Conservation (phyloP, 2,113 vertebrate genomes). For the Thymallus thymallus region DNA sequence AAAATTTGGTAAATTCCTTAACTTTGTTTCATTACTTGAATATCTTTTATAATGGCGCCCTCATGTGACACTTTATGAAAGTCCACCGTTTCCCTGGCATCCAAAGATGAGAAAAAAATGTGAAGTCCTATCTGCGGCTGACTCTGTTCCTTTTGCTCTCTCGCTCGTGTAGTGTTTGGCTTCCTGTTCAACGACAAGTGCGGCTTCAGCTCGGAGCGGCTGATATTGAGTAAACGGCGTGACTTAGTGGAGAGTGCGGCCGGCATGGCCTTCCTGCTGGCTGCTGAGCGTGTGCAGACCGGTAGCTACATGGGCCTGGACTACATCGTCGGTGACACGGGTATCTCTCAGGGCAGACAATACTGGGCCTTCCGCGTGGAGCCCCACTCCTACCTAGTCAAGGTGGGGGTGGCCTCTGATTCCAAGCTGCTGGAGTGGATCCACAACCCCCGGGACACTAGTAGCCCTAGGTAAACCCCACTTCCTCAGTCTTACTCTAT, state of each 20-base stretch:
- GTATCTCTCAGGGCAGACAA: slow-evolving; percentile 88
- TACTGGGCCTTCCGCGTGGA: slow-evolving; percentile 94
- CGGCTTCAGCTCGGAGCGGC: slow-evolving; percentile 86
- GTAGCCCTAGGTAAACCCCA: slow-evolving; percentile 85
- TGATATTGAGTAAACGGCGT: slow-evolving; percentile 80
- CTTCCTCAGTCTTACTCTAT: not conserved
- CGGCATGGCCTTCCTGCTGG: slow-evolving; percentile 83
- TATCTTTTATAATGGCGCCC: too few species aligned
- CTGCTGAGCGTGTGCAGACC: slow-evolving; percentile 86
- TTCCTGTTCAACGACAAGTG: slow-evolving; percentile 96
- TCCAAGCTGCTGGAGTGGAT: slow-evolving; percentile 92
- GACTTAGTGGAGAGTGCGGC: slow-evolving; percentile 89
- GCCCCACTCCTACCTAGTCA: slow-evolving; percentile 88
- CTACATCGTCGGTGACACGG: slow-evolving; percentile 90
- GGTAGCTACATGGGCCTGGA: slow-evolving; percentile 88
- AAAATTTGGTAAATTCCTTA: too few species aligned
- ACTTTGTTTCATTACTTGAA: too few species aligned
- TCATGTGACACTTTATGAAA: too few species aligned
- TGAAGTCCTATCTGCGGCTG: too few species aligned
- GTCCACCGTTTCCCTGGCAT: too few species aligned
- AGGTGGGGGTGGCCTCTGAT: slow-evolving; percentile 90
- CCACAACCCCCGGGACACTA: slow-evolving; percentile 84
- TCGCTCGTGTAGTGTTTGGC: slow-evolving; percentile 78
- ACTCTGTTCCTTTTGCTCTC: not conserved
- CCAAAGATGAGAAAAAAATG: too few species aligned